Base-by-base conservation (phyloP, 2,888 invertebrate genomes). In the Metopia argyrocephala region DNA sequence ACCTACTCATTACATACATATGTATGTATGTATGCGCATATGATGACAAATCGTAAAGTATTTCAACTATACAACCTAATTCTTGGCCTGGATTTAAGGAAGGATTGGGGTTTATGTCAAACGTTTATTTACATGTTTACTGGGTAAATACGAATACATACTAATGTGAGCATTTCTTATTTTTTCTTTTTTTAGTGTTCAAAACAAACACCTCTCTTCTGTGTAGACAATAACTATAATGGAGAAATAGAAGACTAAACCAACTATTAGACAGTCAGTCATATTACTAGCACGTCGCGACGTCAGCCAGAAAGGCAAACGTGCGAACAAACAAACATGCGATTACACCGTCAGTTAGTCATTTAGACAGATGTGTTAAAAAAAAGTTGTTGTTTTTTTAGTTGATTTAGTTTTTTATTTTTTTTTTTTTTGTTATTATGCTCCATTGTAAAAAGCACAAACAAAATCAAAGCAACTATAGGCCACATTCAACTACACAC, bases 391-490 rank as follows among this genome's bases (percentile, higher is more conserved):
- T 27, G 48, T 38, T 38, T 38, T n/a, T n/a, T n/a, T n/a, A n/a
- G n/a, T n/a, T n/a, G n/a, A n/a, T n/a, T n/a, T n/a, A n/a, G 38
- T 38, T 12, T 38, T 31, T 31, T 9, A 9, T 31, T 31, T 31
- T 38, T 38, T 38, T 38, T 38, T 25, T 27, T 46, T 18, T 64
- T 56, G 54, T 54, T 66, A 68, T 73, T 74, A 38, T 62, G 73
- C 64, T 79, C 69, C 74, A 69, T 69, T 66, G 69, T 64, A 69
- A 74, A 61, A 78, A 31, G 71, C 73, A 71, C 46, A 78, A 78
- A 78, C 71, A 71, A 79, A 79, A 68, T 79, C 78, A 79, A 79
- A 79, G 74, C 78, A 79, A 79, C 74, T 79, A 64, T 45, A 64
- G n/a, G 46, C 74, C 74, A 79, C 52, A 79, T 62, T 52, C 57